Evolutionary conservation across 2,888 invertebrate genomes (phyloP), one percentile per base, ranked within the genome.

Genomic region (Chrysotoxum bicinctum): DNA sequence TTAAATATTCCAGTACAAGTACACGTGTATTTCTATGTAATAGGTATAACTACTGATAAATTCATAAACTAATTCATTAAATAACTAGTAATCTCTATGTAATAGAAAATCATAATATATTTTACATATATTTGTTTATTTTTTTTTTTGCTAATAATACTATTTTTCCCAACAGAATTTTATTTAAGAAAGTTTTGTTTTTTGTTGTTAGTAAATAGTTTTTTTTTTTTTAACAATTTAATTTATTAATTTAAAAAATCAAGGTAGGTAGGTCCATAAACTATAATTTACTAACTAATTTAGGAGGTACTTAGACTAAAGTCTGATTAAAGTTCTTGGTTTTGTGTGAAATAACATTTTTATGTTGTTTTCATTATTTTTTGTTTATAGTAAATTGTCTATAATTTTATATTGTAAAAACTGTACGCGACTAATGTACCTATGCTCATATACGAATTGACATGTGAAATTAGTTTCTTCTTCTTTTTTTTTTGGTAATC

Each of bases 11-110:
- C 79, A 79, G 83, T 83, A 83, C 74, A 74, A 70, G 70, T 83
- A 83, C 50, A 66, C 12, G 23, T n/a, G n/a, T 62, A 43, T 62
- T 26, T 32, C 32, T 83, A 80, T 66, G 23, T 23, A 50, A 50
- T 48, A n/a, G n/a, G n/a, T n/a, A 77, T 73, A 77, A 78, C 74
- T 83, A 83, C 69, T 69, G 68, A 83, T 83, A 83, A 78, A 78
- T 78, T 50, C 70, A 73, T 69, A 82, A 76, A 73, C 74, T 74
- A 77, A 70, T 75, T 43, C 19, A 75, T 75, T 70, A 66, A 56
- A 60, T 66, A 84, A 79, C 75, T 83, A 75, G 26, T 79, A 70
- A 75, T 78, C 48, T 84, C 66, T 72, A 37, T 68, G 35, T 56
- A 62, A 64, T 73, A 62, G 48, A 64, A 74, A 78, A 80, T 54